A percentile compares a stretch with the other conserved stretches of the same genome.
These are phyloP conservation scores for Dicerorhinus sumatrensis DNA, from an alignment of 2,113 vertebrate genomes.

Conservation along the genomic window DNA sequence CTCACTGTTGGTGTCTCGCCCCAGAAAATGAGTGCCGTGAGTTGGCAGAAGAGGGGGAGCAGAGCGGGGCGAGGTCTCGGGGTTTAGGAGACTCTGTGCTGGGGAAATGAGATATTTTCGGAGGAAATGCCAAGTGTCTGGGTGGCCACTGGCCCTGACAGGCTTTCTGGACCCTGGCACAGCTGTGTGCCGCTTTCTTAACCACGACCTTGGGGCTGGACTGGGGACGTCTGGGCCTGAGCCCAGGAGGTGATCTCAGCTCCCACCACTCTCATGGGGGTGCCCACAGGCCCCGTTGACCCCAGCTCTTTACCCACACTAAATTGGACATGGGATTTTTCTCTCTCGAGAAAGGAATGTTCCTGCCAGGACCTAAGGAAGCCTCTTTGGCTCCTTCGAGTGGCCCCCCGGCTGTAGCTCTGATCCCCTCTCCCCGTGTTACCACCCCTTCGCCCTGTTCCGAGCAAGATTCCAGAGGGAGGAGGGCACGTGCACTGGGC, in stretches of 20 bases:
- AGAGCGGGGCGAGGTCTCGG: neutral
- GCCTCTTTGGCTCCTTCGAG: neutral
- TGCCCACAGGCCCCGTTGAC: neutral
- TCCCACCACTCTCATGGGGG: accelerated
- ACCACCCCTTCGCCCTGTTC: neutral
- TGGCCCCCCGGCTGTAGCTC: too few relatives aligned
- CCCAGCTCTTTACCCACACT: neutral
- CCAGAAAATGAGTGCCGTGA: neutral
- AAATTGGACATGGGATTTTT: neutral
- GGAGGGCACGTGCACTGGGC: too few relatives aligned
- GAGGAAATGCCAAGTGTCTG: neutral
- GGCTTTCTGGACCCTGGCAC: neutral
- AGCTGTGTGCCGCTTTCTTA: neutral
- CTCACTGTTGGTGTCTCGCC: neutral
- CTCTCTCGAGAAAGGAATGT: neutral
- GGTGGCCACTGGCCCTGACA: neutral
- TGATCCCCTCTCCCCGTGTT: too few relatives aligned
- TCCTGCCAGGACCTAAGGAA: neutral
- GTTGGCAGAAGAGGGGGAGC: neutral
- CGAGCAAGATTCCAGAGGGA: neutral
- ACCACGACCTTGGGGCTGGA: neutral
- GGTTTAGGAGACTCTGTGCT: neutral
- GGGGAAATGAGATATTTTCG: neutral
- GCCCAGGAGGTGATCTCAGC: neutral
- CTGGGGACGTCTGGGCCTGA: neutral